A percentile compares a stretch with the other conserved stretches of the same genome.
phyloP scores from a whole-genome alignment of 1,140 invertebrate species.

The Drosophila athabasca region DNA sequence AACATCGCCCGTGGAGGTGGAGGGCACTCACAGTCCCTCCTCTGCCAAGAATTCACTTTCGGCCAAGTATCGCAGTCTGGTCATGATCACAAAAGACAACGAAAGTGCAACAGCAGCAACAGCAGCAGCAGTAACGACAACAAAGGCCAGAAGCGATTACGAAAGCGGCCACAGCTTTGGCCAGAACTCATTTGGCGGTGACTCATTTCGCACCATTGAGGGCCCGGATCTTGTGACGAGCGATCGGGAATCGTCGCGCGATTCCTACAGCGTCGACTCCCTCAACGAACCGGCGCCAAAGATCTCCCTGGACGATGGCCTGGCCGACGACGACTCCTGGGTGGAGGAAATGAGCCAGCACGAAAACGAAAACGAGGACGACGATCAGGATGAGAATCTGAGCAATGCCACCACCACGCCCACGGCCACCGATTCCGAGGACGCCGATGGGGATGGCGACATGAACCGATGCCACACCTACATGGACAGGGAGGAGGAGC shows the following conservation, averaged over 20 bases:
- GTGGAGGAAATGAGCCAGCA: constrained; percentile 92
- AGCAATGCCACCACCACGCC: constrained; percentile 84
- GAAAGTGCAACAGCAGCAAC: constrained; percentile 45
- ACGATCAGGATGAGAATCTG: constrained; percentile 87
- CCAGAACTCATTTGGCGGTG: constrained; percentile 64
- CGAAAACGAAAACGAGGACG: constrained; percentile 88
- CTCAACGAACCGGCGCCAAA: constrained; percentile 53
- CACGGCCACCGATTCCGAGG: constrained; percentile 85
- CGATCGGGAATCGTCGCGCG: constrained; percentile 61
- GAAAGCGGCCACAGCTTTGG: constrained; percentile 35
- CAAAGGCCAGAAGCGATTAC: constrained; percentile 22
- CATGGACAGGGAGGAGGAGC: constrained; percentile 90
- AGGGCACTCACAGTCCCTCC: not conserved
- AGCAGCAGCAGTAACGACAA: constrained; percentile 32
- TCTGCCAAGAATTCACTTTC: constrained; percentile 78
- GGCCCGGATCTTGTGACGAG: constrained; percentile 49
- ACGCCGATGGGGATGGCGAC: constrained; percentile 68
- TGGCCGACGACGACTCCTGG: constrained; percentile 94
- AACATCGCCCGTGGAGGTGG: not conserved
- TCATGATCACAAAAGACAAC: constrained; percentile 91
- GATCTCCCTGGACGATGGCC: constrained; percentile 88
- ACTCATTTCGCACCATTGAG: constrained; percentile 53
- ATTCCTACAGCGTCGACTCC: constrained; percentile 69
- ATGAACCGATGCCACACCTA: constrained; percentile 76
- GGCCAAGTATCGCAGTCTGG: constrained; percentile 92